These are phyloP conservation scores for Euura saliciscinereae DNA, from an alignment of 1,140 invertebrate species.

Conservation along the genomic window DNA sequence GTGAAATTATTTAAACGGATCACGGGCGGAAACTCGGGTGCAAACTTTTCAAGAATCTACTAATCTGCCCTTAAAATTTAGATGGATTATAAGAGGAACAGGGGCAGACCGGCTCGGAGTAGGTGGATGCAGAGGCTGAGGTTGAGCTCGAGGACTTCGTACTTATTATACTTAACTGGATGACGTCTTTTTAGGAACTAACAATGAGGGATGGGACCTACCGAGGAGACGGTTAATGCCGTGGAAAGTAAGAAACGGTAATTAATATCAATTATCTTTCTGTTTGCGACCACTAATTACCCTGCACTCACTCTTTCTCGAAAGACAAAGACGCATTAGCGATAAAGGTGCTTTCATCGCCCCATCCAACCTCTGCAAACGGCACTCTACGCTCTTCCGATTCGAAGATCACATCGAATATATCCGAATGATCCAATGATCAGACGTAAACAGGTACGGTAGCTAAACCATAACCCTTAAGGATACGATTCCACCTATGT, in stretches of 20 bases:
- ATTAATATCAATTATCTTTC: constrained; percentile 61
- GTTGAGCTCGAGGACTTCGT: constrained; percentile 37
- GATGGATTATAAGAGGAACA: constrained; percentile 56
- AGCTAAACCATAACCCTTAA: constrained; percentile 52
- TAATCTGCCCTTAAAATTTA: constrained; percentile 59
- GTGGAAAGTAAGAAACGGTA: constrained; percentile 57
- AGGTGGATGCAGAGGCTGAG: background rate
- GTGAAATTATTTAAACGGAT: constrained; percentile 60
- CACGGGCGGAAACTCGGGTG: constrained; percentile 44
- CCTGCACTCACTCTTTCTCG: constrained; percentile 33
- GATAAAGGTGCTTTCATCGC: background rate
- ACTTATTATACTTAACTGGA: constrained; percentile 57
- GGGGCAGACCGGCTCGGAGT: constrained; percentile 3
- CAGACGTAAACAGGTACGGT: background rate
- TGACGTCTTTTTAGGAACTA: constrained; percentile 55
- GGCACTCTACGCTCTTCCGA: too few species aligned
- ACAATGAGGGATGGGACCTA: constrained; percentile 59
- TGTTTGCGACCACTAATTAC: constrained; percentile 54
- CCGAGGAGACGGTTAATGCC: constrained; percentile 59
- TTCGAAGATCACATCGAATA: too few species aligned
- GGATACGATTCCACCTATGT: constrained; percentile 57
- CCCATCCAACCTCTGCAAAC: too few species aligned
- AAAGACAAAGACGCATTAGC: constrained; percentile 53
- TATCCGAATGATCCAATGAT: too few species aligned
- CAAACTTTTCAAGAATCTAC: constrained; percentile 49